Percentiles rank a stretch among this genome's conserved stretches.
Conservation (phyloP, 2,113 vertebrate species). For the Miniopterus natalensis region DNA sequence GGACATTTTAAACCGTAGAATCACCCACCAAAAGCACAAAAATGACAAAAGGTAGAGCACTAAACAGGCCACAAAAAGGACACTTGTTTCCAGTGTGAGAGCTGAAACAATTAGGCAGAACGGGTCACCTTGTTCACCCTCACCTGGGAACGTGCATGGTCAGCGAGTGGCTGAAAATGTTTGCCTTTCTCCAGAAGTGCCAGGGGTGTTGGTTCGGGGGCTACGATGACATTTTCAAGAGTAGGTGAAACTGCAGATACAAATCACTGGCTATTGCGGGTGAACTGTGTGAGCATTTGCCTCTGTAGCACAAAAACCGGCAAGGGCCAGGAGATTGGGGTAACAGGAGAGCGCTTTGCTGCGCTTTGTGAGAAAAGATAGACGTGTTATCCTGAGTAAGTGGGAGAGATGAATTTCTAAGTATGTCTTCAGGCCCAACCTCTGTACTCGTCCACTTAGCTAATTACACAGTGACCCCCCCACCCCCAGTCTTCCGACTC, state of each 20-base stretch:
- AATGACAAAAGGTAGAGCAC: not conserved
- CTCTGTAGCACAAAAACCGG: not conserved
- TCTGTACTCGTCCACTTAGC: rapidly evolving
- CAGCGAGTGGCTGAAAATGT: not conserved
- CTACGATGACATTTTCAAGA: not conserved
- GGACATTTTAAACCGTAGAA: not conserved
- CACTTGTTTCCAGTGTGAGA: not conserved
- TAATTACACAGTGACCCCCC: not conserved
- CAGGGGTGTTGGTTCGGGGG: not conserved
- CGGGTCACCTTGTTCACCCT: rapidly evolving
- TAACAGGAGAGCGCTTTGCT: not conserved
- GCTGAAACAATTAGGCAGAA: not conserved
- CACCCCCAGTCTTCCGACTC: not conserved
- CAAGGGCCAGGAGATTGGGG: not conserved
- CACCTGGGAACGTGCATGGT: rapidly evolving
- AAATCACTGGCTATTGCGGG: not conserved
- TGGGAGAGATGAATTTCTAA: not conserved
- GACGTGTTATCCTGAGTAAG: rapidly evolving
- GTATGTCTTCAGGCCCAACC: not conserved
- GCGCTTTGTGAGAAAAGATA: not conserved
- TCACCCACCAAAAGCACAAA: not conserved
- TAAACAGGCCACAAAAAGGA: not conserved
- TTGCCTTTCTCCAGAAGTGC: no score
- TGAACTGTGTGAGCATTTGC: not conserved
- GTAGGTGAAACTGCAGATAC: not conserved